Base-by-base conservation (phyloP, 2,888 invertebrate genomes). In the Rhodophaea formosa region DNA sequence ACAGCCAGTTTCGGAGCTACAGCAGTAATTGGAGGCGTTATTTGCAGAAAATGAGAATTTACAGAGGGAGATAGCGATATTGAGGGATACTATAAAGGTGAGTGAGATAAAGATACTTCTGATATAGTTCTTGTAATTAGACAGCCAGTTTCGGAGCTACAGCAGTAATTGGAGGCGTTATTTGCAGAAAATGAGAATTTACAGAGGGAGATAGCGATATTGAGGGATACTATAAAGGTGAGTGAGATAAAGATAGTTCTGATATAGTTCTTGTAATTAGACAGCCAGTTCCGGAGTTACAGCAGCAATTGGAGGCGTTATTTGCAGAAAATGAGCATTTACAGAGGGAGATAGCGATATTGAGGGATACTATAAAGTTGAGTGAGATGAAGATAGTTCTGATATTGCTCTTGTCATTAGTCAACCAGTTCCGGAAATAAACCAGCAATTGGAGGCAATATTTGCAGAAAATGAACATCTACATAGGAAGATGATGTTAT, bases 41-140 rank as follows among this genome's bases (percentile, higher is more conserved):
- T 97, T 96, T 84, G 95, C 96, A 53, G 98, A 98, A 86, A 98
- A 98, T 82, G 98, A 98, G 89, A 98, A 98, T 80, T 93, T 98
- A 74, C 96, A 96, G 73, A 94, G 98, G 72, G 98, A 98, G 92
- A 97, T 97, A 70, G 96, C 97, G 67, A 97, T 98, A 83, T 93
- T 98, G 71, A 93, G 97, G 63, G 98, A 98, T 82, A 98, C 98
- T 60, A 97, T 98, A 81, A 98, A 97, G 95, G 96, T 96, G 42
- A 70, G 67, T 44, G 39, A 57, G 44, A 60, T 49, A n/a, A 23
- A 16, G 8, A 42, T 39, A 16, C 8, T n/a, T 14, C 0, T 44
- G 2, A 15, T 44, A 5, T 15, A 44, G n/a, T n/a, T n/a, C n/a
- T n/a, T n/a, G n/a, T n/a, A n/a, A 95, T 97, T 95, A 93, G 97